phyloP scores from a whole-genome alignment of 2,888 invertebrate species.

The Brachyptera putata region DNA sequence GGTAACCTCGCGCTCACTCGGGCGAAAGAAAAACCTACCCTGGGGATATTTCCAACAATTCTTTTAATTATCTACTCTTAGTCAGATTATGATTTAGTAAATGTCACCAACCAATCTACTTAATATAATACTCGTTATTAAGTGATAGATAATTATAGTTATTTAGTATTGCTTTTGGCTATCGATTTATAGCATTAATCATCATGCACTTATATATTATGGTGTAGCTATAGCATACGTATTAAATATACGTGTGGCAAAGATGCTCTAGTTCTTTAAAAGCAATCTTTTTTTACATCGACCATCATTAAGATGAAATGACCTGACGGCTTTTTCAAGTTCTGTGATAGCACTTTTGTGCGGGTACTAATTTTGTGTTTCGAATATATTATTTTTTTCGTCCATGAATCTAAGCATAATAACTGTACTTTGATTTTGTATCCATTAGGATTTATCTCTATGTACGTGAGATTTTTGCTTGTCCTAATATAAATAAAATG shows the following conservation, averaged over 20 bases:
- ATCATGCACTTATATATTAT: constrained; percentile 4
- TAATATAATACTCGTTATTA: constrained; percentile 20
- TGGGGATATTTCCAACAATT: not conserved
- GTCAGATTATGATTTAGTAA: constrained; percentile 5
- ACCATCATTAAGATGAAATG: not conserved
- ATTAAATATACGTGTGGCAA: not conserved
- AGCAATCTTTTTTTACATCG: not conserved
- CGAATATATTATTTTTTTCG: no score
- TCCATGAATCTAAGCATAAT: no score
- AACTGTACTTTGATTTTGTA: no score
- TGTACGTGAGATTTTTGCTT: no score
- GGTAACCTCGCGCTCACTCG: no score
- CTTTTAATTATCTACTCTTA: constrained; percentile 9
- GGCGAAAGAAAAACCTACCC: no score
- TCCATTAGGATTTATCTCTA: no score
- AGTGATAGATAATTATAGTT: constrained; percentile 14
- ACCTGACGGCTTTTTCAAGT: no score
- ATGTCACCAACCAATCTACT: constrained; percentile 22
- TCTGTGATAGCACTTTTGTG: no score
- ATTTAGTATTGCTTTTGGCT: constrained; percentile 14
- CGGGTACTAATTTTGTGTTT: no score
- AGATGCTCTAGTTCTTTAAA: constrained; percentile 5
- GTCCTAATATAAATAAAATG: no score
- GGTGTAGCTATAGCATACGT: not conserved
- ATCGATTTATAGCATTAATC: constrained; percentile 21